phyloP scores from a whole-genome alignment of 2,113 vertebrate species.

The Shinisaurus crocodilurus region DNA sequence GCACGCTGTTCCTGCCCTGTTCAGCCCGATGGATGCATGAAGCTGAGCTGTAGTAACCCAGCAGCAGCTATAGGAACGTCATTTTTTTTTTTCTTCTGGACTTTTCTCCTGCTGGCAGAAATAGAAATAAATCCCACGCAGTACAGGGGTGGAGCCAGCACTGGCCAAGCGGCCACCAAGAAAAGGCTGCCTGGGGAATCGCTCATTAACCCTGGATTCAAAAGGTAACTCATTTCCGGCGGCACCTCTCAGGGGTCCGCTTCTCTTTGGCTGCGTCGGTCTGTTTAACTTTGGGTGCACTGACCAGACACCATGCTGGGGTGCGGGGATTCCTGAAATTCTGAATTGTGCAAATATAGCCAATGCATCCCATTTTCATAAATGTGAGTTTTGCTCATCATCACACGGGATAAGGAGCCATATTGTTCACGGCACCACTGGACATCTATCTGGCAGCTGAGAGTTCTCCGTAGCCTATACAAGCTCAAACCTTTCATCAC shows the following conservation, averaged over 20 bases:
- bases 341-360: too few relatives aligned
- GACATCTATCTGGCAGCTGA: too few relatives aligned
- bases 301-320: not conserved
- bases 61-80: not conserved
- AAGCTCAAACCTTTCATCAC: not conserved
- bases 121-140: conserved; percentile 79
- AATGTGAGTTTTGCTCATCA: too few relatives aligned
- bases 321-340: not conserved
- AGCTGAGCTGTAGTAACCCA: not conserved
- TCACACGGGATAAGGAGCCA: too few relatives aligned
- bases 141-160: conserved; percentile 31
- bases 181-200: conserved; percentile 86
- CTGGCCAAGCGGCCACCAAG: conserved; percentile 64
- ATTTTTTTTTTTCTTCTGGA: not conserved
- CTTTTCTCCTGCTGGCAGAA: not conserved
- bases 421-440: too few relatives aligned
- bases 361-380: too few relatives aligned
- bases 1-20: not conserved
- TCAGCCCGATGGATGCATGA: not conserved
- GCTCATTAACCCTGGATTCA: conserved; percentile 91
- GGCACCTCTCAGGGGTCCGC: not conserved
- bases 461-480: not conserved
- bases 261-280: too few relatives aligned
- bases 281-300: not conserved
- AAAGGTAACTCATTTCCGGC: conserved; percentile 73